A percentile compares a stretch with the other conserved stretches of the same genome.
Conservation (phyloP, 2,888 invertebrate species). For the Meliscaeva auricollis region DNA sequence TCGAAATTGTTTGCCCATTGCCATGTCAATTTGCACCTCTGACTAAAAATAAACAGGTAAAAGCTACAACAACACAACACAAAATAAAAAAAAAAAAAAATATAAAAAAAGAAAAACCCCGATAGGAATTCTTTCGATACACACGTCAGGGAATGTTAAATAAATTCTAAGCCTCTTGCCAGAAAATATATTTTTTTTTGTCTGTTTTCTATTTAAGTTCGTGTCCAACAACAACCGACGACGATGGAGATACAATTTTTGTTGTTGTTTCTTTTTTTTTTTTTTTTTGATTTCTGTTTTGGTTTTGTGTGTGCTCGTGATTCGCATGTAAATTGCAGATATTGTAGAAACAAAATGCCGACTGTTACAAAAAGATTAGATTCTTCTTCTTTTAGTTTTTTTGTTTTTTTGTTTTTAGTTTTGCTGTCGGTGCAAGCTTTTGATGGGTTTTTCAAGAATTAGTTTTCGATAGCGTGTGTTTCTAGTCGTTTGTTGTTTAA, state of each 20-base stretch:
- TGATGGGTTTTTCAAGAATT: background rate
- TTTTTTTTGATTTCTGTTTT: constrained; percentile 15
- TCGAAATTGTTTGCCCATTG: constrained; percentile 48
- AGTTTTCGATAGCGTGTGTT: constrained; percentile 12
- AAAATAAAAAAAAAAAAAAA: constrained; percentile 18
- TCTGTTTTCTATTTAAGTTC: constrained; percentile 40
- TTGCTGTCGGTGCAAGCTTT: background rate
- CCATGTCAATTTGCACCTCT: constrained; percentile 65
- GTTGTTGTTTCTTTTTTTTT: background rate
- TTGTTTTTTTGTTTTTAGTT: background rate
- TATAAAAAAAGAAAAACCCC: constrained; percentile 13
- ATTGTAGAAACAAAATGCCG: constrained; percentile 44
- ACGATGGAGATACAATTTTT: constrained; percentile 24
- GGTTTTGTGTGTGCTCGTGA: constrained; percentile 40
- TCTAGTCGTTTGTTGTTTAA: background rate
- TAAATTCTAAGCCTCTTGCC: constrained; percentile 51
- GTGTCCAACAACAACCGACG: too few species aligned
- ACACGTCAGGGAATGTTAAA: constrained; percentile 64
- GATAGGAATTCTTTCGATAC: constrained; percentile 30
- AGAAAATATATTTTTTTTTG: constrained; percentile 27
- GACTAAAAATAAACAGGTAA: constrained; percentile 47
- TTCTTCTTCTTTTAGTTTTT: constrained; percentile 10
- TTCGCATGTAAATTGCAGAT: constrained; percentile 58
- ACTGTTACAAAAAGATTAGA: constrained; percentile 49
- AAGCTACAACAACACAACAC: background rate